Percentiles rank a stretch among this genome's conserved stretches.
Conservation (phyloP, 2,113 vertebrate genomes). For the Herpetotheres cachinnans region DNA sequence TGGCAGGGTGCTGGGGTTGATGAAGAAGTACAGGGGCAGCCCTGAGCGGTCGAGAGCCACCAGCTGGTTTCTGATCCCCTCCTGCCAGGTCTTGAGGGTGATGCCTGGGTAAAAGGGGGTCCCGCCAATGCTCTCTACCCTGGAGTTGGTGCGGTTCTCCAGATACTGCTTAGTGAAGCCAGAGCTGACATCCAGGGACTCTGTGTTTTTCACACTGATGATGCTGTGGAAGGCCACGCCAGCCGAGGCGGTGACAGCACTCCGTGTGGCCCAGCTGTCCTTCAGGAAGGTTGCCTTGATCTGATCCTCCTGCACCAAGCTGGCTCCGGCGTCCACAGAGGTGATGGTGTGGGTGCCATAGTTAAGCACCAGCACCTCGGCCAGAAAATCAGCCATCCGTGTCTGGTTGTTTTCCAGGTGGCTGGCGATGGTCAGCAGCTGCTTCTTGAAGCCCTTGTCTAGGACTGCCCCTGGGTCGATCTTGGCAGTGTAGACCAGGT, state of each 20-base stretch:
- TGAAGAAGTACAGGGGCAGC: conserved; percentile 81
- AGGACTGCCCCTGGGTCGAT: conserved; percentile 75
- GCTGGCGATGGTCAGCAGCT: conserved; percentile 78
- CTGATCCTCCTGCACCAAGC: conserved; percentile 86
- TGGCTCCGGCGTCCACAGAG: conserved; percentile 77
- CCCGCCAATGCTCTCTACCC: conserved; percentile 82
- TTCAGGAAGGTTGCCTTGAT: conserved; percentile 76
- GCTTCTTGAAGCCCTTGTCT: conserved; percentile 76
- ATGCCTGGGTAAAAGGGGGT: conserved; percentile 88
- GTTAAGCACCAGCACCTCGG: conserved; percentile 84
- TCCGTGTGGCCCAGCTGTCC: conserved; percentile 49
- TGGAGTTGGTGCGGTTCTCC: conserved; percentile 81
- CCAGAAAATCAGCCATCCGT: conserved; percentile 76
- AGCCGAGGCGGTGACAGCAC: conserved; percentile 61
- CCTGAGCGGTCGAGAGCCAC: conserved; percentile 87
- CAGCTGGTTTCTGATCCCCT: conserved; percentile 83
- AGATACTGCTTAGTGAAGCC: conserved; percentile 72
- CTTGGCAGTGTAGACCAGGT: conserved; percentile 85
- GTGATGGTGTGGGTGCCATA: conserved; percentile 88
- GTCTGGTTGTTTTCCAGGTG: conserved; percentile 91
- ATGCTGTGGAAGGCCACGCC: conserved; percentile 77
- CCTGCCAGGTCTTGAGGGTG: conserved; percentile 88
- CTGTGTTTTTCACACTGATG: conserved; percentile 59
- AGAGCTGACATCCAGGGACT: background rate
- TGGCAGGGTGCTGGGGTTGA: conserved; percentile 75